Base-by-base conservation (phyloP, 2,113 vertebrate species). In the Petrocephalus microphthalmus region DNA sequence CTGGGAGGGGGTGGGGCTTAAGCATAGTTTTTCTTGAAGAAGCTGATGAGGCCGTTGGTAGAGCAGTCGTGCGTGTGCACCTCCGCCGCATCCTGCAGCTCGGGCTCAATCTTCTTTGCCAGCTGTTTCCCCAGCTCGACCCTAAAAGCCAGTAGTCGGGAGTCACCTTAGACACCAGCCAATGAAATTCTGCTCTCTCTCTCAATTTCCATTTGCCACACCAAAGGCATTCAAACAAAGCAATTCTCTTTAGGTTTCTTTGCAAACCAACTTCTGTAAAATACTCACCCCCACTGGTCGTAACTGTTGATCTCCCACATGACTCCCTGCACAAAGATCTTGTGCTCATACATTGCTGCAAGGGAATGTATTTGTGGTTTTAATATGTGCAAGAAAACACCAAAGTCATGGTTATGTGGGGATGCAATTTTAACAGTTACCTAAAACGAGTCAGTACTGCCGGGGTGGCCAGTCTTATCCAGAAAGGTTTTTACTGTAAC, bases 241-340 rank as follows among this genome's bases (percentile, higher is more conserved):
- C 60, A 83, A 83, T 42, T 7, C 8, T 4, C 42, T 10, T 47
- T 5, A 25, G 60, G 42, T 25, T 84, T 47, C 47, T n/a, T 84
- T 11, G 42, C 20, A n/a, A 51, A 84, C 8, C 4, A 84, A 51
- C 71, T 37, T 42, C 22, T 88, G 45, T 22, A 3, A 37, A 64
- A 2, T 5, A 96, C 98, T 98, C 93, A 99, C 98, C 98, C 98
- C 98, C 98, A 99, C 93, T 99, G 98, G 89, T 99, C 98, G 15
- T 98, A 99, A 93, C 98, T 99, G 96, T 99, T 99, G 91, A 99
- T 97, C 91, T 98, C 95, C 98, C 98, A 99, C 60, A 99, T 95
- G 90, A 98, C 22, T 5, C 98, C 98, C 94, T 99, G 98, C 47
- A 99, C 95, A 60, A 99, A 99, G 95, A 99, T 99, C 96, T 99